phyloP scores from a whole-genome alignment of 2,113 vertebrate species.

The Dendrocopos noguchii region DNA sequence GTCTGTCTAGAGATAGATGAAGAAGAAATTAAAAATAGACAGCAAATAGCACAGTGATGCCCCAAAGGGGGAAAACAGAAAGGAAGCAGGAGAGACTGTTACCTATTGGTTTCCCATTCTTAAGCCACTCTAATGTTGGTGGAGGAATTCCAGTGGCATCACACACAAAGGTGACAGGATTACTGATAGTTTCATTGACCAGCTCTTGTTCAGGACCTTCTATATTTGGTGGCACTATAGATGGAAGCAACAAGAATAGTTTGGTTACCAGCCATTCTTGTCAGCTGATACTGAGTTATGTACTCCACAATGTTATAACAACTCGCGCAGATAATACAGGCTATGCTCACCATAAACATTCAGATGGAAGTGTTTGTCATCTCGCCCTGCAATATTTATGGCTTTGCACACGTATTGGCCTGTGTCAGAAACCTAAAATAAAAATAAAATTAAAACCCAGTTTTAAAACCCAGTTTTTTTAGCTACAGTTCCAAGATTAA shows the following conservation, averaged over 20 bases:
- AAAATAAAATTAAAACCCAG: background rate
- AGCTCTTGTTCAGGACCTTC: conserved; percentile 83
- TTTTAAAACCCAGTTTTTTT: too few species aligned
- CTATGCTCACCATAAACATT: conserved; percentile 88
- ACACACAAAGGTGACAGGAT: conserved; percentile 88
- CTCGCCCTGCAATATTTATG: conserved; percentile 91
- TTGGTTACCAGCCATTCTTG: background rate
- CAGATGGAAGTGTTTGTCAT: conserved; percentile 96
- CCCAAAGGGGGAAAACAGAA: background rate
- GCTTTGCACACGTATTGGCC: conserved; percentile 96
- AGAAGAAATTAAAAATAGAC: background rate
- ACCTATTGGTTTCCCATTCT: conserved; percentile 89
- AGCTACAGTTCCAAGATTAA: background rate
- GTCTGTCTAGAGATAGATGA: background rate
- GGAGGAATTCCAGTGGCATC: conserved; percentile 93
- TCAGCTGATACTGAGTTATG: background rate
- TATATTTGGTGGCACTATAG: conserved; percentile 89
- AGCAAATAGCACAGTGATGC: background rate
- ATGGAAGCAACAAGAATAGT: background rate
- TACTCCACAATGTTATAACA: background rate
- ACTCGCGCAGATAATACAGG: background rate
- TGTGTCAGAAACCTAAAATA: conserved; percentile 90
- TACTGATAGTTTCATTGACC: conserved; percentile 85
- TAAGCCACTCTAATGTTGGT: conserved; percentile 89
- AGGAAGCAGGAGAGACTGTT: background rate